Evolutionary conservation across 2,888 invertebrate species (phyloP).

Genomic region (Cenopis cana): DNA sequence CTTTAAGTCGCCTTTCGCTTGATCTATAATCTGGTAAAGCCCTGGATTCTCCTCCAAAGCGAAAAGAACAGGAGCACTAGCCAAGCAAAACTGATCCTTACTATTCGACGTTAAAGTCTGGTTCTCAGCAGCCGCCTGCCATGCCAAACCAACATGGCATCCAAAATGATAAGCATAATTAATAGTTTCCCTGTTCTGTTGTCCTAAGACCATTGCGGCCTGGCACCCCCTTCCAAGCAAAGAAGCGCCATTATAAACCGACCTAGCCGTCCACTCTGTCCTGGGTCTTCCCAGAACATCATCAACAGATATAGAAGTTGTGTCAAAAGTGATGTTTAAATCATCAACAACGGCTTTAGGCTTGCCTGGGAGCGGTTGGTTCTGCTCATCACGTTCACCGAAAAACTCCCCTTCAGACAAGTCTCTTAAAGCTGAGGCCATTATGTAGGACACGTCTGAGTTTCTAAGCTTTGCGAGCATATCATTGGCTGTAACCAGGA

Average conservation of each 20-base stretch:
- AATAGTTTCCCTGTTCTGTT: slow-evolving; percentile 88
- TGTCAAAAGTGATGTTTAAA: slow-evolving; percentile 71
- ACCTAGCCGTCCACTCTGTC: slow-evolving; percentile 90
- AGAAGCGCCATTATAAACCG: slow-evolving; percentile 89
- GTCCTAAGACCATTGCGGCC: slow-evolving; percentile 90
- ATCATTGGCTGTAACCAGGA: slow-evolving; percentile 92
- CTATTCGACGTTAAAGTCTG: slow-evolving; percentile 83
- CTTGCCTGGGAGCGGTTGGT: slow-evolving; percentile 89
- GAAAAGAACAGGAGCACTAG: slow-evolving; percentile 93
- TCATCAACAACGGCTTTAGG: slow-evolving; percentile 76
- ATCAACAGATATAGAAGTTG: slow-evolving; percentile 67
- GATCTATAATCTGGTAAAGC: slow-evolving; percentile 86
- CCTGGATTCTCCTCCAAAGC: slow-evolving; percentile 91
- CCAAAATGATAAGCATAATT: slow-evolving; percentile 92
- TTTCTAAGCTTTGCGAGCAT: slow-evolving; percentile 91
- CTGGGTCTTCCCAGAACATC: slow-evolving; percentile 85
- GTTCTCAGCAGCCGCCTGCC: slow-evolving; percentile 87
- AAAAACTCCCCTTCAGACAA: slow-evolving; percentile 93
- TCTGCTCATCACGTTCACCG: slow-evolving; percentile 90
- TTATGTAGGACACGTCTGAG: slow-evolving; percentile 91
- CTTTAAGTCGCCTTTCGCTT: slow-evolving; percentile 87
- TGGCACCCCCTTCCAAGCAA: slow-evolving; percentile 90
- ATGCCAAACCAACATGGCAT: slow-evolving; percentile 91
- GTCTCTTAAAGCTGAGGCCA: slow-evolving; percentile 92
- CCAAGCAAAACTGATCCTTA: slow-evolving; percentile 88